Evolutionary conservation across 2,113 vertebrate species (phyloP).

Genomic region (Dipodomys merriami): DNA sequence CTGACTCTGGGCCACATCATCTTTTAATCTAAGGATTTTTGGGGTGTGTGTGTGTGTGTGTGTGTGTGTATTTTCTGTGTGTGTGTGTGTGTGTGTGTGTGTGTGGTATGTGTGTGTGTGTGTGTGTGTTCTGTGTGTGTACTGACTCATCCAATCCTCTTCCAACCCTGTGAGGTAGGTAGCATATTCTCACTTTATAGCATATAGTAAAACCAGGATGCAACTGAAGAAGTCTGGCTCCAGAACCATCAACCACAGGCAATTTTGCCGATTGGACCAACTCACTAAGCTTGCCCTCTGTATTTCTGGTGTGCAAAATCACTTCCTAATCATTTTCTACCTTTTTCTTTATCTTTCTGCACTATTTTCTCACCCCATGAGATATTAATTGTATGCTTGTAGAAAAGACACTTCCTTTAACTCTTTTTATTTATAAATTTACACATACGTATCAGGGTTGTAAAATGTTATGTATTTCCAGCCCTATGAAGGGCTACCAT

Average conservation of each 20-base stretch:
- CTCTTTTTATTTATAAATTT: neutral
- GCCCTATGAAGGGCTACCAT: neutral
- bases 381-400: neutral
- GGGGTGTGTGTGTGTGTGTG: neutral
- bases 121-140: neutral
- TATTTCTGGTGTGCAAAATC: neutral
- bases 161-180: neutral
- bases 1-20: neutral
- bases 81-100: no score
- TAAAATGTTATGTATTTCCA: slow-evolving; percentile 12
- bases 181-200: slow-evolving; percentile 8
- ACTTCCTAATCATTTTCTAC: neutral
- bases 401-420: neutral
- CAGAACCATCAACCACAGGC: neutral
- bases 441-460: neutral
- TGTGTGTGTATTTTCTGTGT: no score
- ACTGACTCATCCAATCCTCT: neutral
- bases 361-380: neutral
- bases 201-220: slow-evolving; percentile 3
- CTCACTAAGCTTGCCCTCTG: neutral
- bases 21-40: slow-evolving; percentile 56
- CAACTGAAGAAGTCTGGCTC: slow-evolving; percentile 5
- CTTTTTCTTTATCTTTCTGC: neutral
- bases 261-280: neutral
- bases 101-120: no score